Evolutionary conservation across 2,113 vertebrate species (phyloP).

Genomic region (Anoplopoma fimbria): DNA sequence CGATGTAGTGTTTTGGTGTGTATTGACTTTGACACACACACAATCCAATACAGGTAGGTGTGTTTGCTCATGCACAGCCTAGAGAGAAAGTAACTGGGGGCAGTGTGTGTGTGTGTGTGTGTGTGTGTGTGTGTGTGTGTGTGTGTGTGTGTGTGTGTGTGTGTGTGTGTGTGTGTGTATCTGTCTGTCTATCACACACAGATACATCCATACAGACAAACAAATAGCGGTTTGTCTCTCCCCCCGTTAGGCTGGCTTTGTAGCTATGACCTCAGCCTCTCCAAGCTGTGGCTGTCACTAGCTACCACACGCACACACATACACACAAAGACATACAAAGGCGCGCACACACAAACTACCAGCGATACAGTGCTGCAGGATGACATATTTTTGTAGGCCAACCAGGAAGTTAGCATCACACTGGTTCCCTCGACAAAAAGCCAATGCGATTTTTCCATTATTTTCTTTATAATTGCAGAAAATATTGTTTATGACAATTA

Average conservation of each 20-base stretch:
- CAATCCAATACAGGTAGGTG: constrained; percentile 38
- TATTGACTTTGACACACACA: constrained; percentile 53
- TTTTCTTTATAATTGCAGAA: neutral
- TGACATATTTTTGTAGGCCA: neutral
- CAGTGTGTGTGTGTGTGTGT: constrained; percentile 25
- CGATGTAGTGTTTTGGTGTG: constrained; percentile 64
- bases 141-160: constrained; percentile 11
- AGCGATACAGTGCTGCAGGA: neutral
- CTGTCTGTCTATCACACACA: constrained; percentile 39
- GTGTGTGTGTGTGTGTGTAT: constrained; percentile 14
- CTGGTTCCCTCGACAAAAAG: neutral
- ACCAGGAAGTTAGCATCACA: neutral
- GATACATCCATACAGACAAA: constrained; percentile 62
- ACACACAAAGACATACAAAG: constrained; percentile 21
- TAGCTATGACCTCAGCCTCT: constrained; percentile 73
- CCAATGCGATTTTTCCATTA: neutral
- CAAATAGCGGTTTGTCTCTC: constrained; percentile 69
- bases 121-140: constrained; percentile 12
- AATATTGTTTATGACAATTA: neutral
- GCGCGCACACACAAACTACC: constrained; percentile 4
- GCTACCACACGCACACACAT: constrained; percentile 43
- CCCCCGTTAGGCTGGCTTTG: constrained; percentile 37
- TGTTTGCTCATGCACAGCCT: constrained; percentile 65
- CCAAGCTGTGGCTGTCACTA: constrained; percentile 74
- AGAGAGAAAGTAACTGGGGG: constrained; percentile 60